Percentiles rank a stretch among this genome's conserved stretches.
phyloP scores from a whole-genome alignment of 2,113 vertebrate genomes.

The Nothoprocta pentlandii region DNA sequence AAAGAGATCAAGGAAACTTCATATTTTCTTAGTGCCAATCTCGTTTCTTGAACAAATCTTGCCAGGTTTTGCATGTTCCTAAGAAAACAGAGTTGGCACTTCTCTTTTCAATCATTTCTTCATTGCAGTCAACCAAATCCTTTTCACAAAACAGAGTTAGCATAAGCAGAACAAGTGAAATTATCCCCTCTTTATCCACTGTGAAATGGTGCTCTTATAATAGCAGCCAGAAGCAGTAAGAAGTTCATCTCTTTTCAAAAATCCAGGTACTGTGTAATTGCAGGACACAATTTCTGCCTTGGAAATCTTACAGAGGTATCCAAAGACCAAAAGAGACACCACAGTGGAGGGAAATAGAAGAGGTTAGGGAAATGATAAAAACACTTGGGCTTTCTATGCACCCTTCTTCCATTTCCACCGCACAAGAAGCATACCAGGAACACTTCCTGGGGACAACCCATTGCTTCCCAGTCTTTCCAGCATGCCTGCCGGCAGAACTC shows the following conservation, averaged over 20 bases:
- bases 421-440: not conserved
- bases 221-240: not conserved
- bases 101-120: not conserved
- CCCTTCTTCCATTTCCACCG: not conserved
- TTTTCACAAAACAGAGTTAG: not conserved
- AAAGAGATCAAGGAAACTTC: not conserved
- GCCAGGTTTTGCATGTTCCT: not conserved
- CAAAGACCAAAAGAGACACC: not conserved
- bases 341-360: not conserved
- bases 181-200: not conserved
- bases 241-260: not conserved
- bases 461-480: not conserved
- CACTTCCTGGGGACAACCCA: not conserved
- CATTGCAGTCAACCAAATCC: not conserved
- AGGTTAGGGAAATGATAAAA: not conserved
- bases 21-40: not conserved
- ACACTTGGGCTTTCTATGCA: fast-evolving
- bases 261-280: not conserved
- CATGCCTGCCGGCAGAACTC: not conserved
- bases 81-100: not conserved
- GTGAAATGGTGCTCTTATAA: not conserved
- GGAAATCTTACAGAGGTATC: not conserved
- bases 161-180: not conserved
- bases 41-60: not conserved
- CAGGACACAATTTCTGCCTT: not conserved